These are phyloP conservation scores for Uropetala carovei DNA, from an alignment of 2,888 invertebrate genomes.

Conservation along the genomic window DNA sequence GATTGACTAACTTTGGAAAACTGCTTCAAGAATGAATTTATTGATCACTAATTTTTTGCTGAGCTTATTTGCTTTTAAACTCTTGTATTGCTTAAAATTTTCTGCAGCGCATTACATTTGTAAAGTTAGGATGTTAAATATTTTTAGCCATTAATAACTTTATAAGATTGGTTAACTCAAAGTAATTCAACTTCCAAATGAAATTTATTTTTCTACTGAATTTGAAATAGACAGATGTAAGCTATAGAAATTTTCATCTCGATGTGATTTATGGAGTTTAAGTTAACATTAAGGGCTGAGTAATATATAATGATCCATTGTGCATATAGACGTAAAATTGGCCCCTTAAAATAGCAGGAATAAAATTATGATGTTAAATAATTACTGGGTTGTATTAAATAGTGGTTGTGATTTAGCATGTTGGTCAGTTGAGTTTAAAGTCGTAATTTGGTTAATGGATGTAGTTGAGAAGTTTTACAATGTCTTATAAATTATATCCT, in stretches of 20 bases:
- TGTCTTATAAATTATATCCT: neutral
- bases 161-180: too few relatives aligned
- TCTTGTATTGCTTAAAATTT: too few relatives aligned
- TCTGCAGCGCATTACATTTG: too few relatives aligned
- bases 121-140: too few relatives aligned
- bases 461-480: neutral
- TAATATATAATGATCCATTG: neutral
- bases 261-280: neutral
- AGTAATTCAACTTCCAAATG: neutral
- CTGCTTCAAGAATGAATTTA: too few relatives aligned
- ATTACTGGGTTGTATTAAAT: neutral
- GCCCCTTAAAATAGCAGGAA: neutral
- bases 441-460: neutral
- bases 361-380: neutral
- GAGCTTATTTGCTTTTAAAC: too few relatives aligned
- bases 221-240: neutral
- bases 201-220: constrained; percentile 3
- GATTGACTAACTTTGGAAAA: too few relatives aligned
- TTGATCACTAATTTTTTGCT: too few relatives aligned
- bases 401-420: neutral
- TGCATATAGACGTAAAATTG: neutral
- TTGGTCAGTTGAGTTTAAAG: neutral
- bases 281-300: neutral
- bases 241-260: neutral
- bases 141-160: too few relatives aligned